Evolutionary conservation across 1,140 invertebrate species (phyloP), one percentile per base, ranked within the genome.

Genomic region (Eriocheir sinensis): DNA sequence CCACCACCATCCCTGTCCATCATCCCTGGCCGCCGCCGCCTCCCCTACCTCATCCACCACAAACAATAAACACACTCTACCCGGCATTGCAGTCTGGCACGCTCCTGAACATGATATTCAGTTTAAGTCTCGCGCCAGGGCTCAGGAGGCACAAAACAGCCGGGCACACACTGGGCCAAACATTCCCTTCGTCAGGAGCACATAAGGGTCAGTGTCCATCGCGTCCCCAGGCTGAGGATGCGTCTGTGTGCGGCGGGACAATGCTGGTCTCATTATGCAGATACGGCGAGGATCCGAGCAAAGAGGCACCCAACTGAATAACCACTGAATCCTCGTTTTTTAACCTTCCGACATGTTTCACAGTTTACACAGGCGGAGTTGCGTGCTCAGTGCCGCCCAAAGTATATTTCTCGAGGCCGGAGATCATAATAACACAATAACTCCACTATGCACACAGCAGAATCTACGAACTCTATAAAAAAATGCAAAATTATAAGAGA

Each of bases 251-350:
- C 34, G n/a, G 30, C 2, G 48, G 12, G 81, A 44, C 72, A 92
- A 92, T 92, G 38, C 80, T 83, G 89, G 41, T 81, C 91, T 92
- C 91, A 92, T 92, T 83, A 92, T 92, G 91, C 0, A 92, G 91
- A 92, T 41, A 32, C 30, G 53, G 36, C 40, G 91, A 81, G 44
- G 79, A 80, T 92, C 8, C 38, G 41, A 72, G 85, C 60, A 72
- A 72, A 72, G 60, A 48, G 85, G 40, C 44, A 86, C 12, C 85
- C 85, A 41, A 41, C 38, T 40, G 15, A 41, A 48, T 88, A 41
- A 48, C 30, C 44, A 88, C 8, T 88, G 27, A 88, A 38, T 88
- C n/a, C 85, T 48, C 36, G 6, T 86, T 86, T 72, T 72, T 72
- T 72, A 72, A 21, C 27, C 60, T n/a, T 72, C 60, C 60, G 60